A percentile compares a stretch with the other conserved stretches of the same genome.
Conservation (phyloP, 1,140 invertebrate genomes). For the Drosophila setifemur region DNA sequence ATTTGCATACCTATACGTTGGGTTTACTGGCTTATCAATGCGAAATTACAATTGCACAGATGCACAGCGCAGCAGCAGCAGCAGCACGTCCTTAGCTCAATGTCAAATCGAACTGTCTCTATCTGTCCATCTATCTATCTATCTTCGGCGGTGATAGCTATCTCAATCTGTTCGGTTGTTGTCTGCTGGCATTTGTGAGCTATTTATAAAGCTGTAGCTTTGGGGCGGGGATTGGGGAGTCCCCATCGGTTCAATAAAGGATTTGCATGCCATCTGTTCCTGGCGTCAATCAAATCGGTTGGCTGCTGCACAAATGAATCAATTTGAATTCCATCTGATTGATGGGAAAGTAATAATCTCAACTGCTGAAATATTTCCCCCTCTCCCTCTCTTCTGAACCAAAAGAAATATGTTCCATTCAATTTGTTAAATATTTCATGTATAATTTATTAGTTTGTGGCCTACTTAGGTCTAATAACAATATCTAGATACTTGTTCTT, state of each 20-base stretch:
- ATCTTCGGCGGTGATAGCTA: conserved; percentile 4
- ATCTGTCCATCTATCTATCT: conserved; percentile 47
- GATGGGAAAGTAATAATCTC: conserved; percentile 47
- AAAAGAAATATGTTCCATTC: not conserved
- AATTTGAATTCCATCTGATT: conserved; percentile 56
- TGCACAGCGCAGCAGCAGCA: conserved; percentile 8
- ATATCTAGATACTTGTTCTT: not conserved
- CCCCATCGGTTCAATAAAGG: not conserved
- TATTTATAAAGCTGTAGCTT: conserved; percentile 48
- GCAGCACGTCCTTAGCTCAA: conserved; percentile 60
- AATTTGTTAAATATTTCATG: conserved; percentile 15
- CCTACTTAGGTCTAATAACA: conserved; percentile 69
- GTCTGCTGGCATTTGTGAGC: not conserved
- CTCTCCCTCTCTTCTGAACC: too few relatives aligned
- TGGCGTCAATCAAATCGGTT: conserved; percentile 57
- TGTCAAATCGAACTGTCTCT: conserved; percentile 65
- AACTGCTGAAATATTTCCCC: not conserved
- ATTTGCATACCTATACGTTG: conserved; percentile 58
- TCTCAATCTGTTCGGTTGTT: conserved; percentile 24
- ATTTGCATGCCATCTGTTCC: conserved; percentile 43
- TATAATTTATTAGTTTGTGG: conserved; percentile 58
- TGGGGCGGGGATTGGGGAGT: not conserved
- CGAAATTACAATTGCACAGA: conserved; percentile 54
- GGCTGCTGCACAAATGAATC: conserved; percentile 38
- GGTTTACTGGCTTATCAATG: conserved; percentile 51